Base-by-base conservation (phyloP, 1,140 invertebrate genomes). In the Antheraea mylitta region DNA sequence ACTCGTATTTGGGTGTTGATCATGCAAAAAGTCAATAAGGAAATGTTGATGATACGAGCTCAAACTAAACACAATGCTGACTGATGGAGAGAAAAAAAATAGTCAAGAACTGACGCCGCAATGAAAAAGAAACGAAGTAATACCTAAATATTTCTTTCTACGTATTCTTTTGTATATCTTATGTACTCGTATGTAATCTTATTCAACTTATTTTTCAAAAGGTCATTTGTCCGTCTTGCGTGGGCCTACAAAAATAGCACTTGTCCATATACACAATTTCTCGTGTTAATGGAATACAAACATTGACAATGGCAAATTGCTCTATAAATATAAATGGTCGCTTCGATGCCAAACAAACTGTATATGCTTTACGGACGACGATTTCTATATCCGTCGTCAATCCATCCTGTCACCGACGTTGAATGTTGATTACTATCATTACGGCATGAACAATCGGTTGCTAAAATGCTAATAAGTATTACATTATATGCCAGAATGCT, bases 341-440 rank as follows among this genome's bases (percentile, higher is more conserved):
- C 42, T 66, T 58, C 38, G 58, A 53, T 42, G 38, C 11, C 38
- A 8, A 53, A 16, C 45, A n/a, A 53, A 53, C 16, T 53, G 45
- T 53, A 42, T 42, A 53, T 53, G 45, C 11, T 53, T 53, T 53
- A 53, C 45, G 45, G 11, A 53, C 45, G 16, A 53, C 45, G 45
- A 73, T 68, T 67, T 67, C 76, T 79, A 72, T 78, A 71, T 73
- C 69, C 75, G 72, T 75, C 65, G 58, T 66, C 72, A 62, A 22
- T 18, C 53, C 19, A 42, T 18, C 48, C 10, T 62, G 67, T 66
- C 64, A 76, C 72, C 68, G 38, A n/a, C 18, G 18, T 65, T 78
- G 79, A 74, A 84, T 82, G 75, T 70, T 77, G 75, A 84, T 84
- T 76, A 73, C 79, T 76, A 67, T 80, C 76, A 76, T 82, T 81